phyloP scores from a whole-genome alignment of 2,113 vertebrate genomes.

The Nycticryphes semicollaris region DNA sequence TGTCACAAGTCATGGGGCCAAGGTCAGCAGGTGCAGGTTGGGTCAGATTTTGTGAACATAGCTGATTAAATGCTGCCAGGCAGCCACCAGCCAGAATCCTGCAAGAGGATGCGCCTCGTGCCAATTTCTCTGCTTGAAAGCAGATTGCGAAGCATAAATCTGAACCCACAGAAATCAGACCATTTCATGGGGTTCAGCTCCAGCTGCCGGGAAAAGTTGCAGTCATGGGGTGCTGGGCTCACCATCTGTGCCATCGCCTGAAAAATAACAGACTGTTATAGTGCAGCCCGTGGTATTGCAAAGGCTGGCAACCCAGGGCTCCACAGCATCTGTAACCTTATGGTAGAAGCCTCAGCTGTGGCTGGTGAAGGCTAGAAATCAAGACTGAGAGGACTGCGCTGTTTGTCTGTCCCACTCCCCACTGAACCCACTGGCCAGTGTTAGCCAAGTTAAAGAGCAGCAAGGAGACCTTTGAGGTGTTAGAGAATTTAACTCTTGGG shows the following conservation, averaged over 20 bases:
- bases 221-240: neutral
- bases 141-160: neutral
- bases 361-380: neutral
- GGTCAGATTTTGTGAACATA: neutral
- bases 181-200: neutral
- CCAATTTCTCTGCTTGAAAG: constrained; percentile 14
- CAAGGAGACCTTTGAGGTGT: neutral
- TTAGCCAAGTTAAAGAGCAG: neutral
- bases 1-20: neutral
- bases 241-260: neutral
- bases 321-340: neutral
- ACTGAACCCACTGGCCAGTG: neutral
- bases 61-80: constrained; percentile 3
- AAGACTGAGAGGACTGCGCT: neutral
- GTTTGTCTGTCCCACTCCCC: neutral
- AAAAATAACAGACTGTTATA: neutral
- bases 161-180: neutral
- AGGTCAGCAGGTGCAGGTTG: constrained; percentile 19
- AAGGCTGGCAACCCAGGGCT: neutral
- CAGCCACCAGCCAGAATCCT: constrained; percentile 1
- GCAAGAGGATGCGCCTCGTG: neutral
- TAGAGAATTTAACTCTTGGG: neutral
- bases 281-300: neutral
- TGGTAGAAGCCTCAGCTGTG: neutral
- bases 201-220: neutral